Evolutionary conservation across 2,113 vertebrate species (phyloP).

Genomic region (Zosterops hypoxanthus): DNA sequence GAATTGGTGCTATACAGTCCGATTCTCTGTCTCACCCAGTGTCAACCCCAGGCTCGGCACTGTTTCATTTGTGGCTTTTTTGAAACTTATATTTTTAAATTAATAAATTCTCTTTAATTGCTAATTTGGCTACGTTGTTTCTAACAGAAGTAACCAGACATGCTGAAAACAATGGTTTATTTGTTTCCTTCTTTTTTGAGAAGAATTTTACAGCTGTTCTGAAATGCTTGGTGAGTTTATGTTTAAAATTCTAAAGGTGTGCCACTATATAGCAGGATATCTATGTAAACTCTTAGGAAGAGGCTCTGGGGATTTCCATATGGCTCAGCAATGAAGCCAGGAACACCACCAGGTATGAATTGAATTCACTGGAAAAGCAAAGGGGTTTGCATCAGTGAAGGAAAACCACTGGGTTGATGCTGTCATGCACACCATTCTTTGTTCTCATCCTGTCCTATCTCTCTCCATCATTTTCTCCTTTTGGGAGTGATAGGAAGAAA

Average conservation of each 20-base stretch:
- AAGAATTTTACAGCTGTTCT: neutral
- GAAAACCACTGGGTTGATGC: neutral
- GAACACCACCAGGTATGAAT: neutral
- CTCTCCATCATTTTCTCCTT: neutral
- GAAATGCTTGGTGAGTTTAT: neutral
- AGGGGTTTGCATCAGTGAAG: neutral
- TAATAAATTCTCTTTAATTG: too few species aligned
- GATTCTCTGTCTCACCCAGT: too few species aligned
- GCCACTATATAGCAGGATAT: fast-evolving
- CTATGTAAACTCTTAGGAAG: neutral
- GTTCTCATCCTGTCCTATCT: neutral
- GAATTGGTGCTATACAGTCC: too few species aligned
- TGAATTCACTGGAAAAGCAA: neutral
- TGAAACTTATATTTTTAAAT: too few species aligned
- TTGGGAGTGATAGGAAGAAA: neutral
- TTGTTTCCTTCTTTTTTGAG: neutral
- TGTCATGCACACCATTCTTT: neutral
- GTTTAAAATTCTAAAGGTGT: neutral
- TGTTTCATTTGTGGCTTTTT: too few species aligned
- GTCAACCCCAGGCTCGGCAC: too few species aligned
- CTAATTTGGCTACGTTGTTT: too few species aligned
- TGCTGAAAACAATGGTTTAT: neutral
- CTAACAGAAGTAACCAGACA: neutral
- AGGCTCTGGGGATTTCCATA: neutral
- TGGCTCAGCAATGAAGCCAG: neutral